Evolutionary conservation across 2,888 invertebrate species (phyloP).

Genomic region (Rhagophthalmus giganteus): DNA sequence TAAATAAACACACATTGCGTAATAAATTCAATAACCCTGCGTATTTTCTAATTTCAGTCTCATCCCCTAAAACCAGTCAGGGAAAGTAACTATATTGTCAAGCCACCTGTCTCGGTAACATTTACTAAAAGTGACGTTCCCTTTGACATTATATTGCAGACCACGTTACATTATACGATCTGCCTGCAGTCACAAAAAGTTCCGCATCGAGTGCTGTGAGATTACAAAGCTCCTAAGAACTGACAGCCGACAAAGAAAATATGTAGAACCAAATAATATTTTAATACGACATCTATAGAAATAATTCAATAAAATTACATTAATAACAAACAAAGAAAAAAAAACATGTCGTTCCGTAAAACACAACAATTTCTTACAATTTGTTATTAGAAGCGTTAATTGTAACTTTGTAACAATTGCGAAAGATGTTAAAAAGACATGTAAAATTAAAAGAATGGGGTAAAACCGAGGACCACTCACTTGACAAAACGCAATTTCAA

Average conservation of each 20-base stretch:
- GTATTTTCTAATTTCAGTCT: constrained; percentile 43
- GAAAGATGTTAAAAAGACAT: constrained; percentile 1
- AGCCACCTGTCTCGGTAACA: constrained; percentile 48
- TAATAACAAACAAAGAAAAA: no score
- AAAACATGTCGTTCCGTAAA: no score
- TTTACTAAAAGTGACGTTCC: constrained; percentile 32
- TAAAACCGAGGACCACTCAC: constrained; percentile 18
- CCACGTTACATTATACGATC: constrained; percentile 23
- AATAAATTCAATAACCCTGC: constrained; percentile 47
- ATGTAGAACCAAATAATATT: no score
- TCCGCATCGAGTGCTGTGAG: constrained; percentile 2
- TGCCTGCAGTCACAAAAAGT: constrained; percentile 20
- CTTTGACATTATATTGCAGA: constrained; percentile 25
- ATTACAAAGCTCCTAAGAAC: constrained; percentile 1
- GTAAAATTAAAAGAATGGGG: constrained; percentile 24
- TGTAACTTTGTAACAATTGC: no score
- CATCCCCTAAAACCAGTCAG: constrained; percentile 45
- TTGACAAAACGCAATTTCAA: constrained; percentile 33
- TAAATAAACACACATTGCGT: constrained; percentile 46
- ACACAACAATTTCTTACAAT: no score
- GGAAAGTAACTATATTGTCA: constrained; percentile 51
- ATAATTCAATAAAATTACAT: no score
- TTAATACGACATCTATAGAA: no score
- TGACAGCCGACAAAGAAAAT: background rate
- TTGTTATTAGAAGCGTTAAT: no score